Percentiles rank a stretch among this genome's conserved stretches.
These are phyloP conservation scores for Hippocampus barbouri DNA, from an alignment of 2,113 vertebrate species.

Conservation along the genomic window DNA sequence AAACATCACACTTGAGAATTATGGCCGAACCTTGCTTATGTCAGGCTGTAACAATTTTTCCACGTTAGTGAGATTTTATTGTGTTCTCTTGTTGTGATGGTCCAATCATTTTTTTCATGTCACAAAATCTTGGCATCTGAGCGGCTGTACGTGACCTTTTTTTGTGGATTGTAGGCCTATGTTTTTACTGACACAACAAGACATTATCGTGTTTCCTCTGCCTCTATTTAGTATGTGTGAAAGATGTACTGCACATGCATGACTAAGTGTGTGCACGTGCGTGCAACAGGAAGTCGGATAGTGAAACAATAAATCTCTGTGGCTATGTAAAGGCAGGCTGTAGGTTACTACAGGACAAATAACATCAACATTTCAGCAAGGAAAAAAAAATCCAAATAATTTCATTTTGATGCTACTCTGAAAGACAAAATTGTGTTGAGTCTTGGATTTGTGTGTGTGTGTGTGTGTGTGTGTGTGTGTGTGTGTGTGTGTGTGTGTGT, in stretches of 20 bases:
- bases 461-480: not conserved
- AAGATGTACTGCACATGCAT: not conserved
- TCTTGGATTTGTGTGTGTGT: not conserved
- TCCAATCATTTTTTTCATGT: too few species aligned
- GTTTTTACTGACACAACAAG: not conserved
- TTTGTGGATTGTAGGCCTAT: not conserved
- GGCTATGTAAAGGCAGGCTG: not conserved
- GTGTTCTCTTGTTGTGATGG: too few species aligned
- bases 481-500: not conserved
- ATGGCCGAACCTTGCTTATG: too few species aligned
- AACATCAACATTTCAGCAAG: not conserved
- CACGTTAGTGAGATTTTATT: too few species aligned
- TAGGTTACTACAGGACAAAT: not conserved
- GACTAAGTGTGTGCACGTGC: not conserved
- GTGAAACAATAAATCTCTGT: not conserved
- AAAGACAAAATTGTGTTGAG: not conserved
- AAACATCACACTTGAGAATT: too few species aligned
- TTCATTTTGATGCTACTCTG: not conserved
- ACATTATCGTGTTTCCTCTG: not conserved
- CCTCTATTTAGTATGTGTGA: conserved; percentile 1
- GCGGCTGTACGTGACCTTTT: too few species aligned
- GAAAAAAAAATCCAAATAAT: not conserved
- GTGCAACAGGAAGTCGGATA: not conserved
- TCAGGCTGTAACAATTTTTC: too few species aligned
- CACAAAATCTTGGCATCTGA: too few species aligned